These are phyloP conservation scores for Pan troglodytes DNA, from an alignment of 2,113 vertebrate genomes.

Conservation along the genomic window DNA sequence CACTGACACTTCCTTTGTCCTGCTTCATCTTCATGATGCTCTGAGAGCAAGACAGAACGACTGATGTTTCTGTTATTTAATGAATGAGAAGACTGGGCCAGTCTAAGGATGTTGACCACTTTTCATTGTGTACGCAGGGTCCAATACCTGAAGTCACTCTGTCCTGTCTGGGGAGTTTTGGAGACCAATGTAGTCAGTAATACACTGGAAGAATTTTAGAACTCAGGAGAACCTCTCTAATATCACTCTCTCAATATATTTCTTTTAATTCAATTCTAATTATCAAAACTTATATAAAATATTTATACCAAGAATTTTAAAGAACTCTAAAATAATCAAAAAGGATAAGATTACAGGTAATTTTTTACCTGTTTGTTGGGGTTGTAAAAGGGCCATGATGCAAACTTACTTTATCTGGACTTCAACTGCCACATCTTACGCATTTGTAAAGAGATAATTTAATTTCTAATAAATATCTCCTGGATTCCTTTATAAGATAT, in stretches of 20 bases:
- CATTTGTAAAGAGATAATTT: slow-evolving; percentile 21
- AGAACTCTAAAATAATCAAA: neutral
- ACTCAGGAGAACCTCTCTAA: neutral
- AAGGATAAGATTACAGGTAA: neutral
- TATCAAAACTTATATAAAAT: neutral
- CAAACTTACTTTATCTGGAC: neutral
- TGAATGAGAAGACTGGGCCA: neutral
- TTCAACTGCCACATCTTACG: neutral
- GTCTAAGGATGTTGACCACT: no score
- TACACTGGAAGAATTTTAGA: neutral
- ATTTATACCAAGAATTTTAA: slow-evolving; percentile 1
- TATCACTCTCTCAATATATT: neutral
- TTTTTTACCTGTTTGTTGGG: neutral
- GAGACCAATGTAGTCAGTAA: neutral
- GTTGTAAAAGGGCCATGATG: neutral
- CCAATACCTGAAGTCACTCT: neutral
- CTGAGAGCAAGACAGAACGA: neutral
- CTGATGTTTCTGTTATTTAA: neutral
- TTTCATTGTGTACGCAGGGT: neutral
- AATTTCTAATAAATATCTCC: slow-evolving; percentile 39
- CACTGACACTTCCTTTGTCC: accelerated
- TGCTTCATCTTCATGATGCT: neutral
- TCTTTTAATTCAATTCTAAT: slow-evolving; percentile 2
- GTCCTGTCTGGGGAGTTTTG: neutral
- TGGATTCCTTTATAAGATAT: slow-evolving; percentile 36